Percentiles rank a stretch among this genome's conserved stretches.
Evolutionary conservation across 2,888 invertebrate genomes (phyloP).

Genomic region (Hirtodrosophila alboralis): DNA sequence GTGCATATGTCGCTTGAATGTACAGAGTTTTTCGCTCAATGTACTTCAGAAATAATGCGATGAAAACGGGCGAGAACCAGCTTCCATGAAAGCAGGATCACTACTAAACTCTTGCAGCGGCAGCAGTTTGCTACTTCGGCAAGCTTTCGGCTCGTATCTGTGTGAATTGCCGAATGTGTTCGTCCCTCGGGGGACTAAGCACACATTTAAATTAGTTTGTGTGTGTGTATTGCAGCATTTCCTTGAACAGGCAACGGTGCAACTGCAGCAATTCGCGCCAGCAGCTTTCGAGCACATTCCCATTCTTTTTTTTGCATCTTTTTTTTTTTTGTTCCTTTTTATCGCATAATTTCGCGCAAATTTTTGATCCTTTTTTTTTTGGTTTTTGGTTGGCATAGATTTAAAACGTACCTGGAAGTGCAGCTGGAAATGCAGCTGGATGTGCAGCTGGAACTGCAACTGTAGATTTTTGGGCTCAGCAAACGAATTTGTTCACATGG

Average conservation of each 20-base stretch:
- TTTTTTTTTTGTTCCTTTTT: not conserved
- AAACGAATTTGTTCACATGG: conserved; percentile 45
- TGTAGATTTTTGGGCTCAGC: conserved; percentile 7
- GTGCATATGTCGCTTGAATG: too few species aligned
- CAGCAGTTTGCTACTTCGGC: too few species aligned
- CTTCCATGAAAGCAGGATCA: too few species aligned
- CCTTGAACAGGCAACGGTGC: conserved; percentile 31
- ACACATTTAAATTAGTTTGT: conserved; percentile 1
- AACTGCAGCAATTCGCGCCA: too few species aligned
- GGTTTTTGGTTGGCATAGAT: conserved; percentile 12
- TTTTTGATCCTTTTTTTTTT: conserved; percentile 10
- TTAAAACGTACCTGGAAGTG: conserved; percentile 40
- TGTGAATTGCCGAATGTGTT: too few species aligned
- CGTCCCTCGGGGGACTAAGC: too few species aligned
- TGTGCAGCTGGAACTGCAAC: conserved; percentile 10
- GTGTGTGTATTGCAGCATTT: conserved; percentile 32
- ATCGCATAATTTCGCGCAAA: conserved; percentile 2
- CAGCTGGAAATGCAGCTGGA: conserved; percentile 1
- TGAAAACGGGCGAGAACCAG: too few species aligned
- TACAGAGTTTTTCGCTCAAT: too few species aligned
- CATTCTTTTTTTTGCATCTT: conserved; percentile 3
- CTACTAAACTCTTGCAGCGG: too few species aligned
- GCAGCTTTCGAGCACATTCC: conserved; percentile 31
- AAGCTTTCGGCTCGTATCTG: too few species aligned
- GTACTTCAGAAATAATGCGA: too few species aligned